phyloP scores from a whole-genome alignment of 2,888 invertebrate genomes.

The Eudemis profundana region DNA sequence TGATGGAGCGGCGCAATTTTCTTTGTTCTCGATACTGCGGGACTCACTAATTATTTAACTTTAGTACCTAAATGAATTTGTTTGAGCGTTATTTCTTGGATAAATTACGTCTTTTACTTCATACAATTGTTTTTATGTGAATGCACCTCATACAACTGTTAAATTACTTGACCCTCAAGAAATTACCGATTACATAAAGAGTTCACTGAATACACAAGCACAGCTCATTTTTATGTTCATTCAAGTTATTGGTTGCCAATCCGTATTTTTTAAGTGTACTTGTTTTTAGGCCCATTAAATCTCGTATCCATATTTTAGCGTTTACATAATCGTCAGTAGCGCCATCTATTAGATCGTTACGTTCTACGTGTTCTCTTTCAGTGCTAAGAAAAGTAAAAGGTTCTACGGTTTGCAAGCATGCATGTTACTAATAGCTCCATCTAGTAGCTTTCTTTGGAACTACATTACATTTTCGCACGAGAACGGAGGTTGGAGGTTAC shows the following conservation, averaged over 20 bases:
- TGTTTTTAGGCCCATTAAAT: neutral
- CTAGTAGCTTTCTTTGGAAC: constrained; percentile 1
- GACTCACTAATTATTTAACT: constrained; percentile 18
- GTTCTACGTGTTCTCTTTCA: neutral
- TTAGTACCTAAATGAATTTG: constrained; percentile 14
- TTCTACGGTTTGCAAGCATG: too few relatives aligned
- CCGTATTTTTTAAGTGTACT: too few relatives aligned
- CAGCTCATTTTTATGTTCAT: too few relatives aligned
- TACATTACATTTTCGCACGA: neutral
- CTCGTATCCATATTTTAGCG: neutral
- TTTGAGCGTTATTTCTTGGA: neutral
- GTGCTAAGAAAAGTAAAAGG: neutral
- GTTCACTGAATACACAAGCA: too few relatives aligned
- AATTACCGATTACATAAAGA: too few relatives aligned
- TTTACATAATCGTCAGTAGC: neutral
- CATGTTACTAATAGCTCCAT: constrained; percentile 5
- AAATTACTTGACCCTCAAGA: too few relatives aligned
- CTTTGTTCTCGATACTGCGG: constrained; percentile 5
- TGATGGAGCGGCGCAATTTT: constrained; percentile 17
- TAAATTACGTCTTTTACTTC: neutral
- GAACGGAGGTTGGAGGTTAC: neutral
- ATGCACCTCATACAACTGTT: too few relatives aligned
- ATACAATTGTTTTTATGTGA: neutral
- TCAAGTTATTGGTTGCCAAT: too few relatives aligned
- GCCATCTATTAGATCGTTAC: constrained; percentile 19